Base-by-base conservation (phyloP, 2,797 vertebrate species). In the Notamacropus eugenii region DNA sequence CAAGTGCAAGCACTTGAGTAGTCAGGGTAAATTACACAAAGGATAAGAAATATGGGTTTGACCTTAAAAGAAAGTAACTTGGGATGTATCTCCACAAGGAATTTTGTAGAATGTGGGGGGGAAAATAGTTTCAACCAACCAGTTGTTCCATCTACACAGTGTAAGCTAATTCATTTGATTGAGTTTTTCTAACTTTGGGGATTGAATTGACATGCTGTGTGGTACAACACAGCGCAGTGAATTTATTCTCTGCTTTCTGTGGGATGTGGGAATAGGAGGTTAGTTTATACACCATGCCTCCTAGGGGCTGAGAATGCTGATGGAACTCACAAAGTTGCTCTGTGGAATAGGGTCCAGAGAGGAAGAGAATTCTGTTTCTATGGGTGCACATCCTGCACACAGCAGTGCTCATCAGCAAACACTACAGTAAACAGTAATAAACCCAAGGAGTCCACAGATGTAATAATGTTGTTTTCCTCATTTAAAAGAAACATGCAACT, bases 381-480 rank as follows among this genome's bases (percentile, higher is more conserved):
- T 87, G 74, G 40, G 40, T 87, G 74, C 74, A 87, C 74, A 87
- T 87, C 40, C 74, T 67, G 34, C 24, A 24, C 4, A 22, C 29
- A 90, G 34, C 9, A 6, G 40, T 19, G 11, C 40, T 55, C 59
- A 19, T 54, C 55, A 28, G 13, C 55, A 93, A 93, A 54, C 4
- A 28, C 4, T 0, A 0, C 87, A 91, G 95, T 28, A 62, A 94
- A 67, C 55, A 74, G 12, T 19, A 55, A 34, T 87, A 90, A 95
- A 90, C 74, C 74, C 34, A 90, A 93, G 67, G 24, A 55, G 50
- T 95, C 4, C 0, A 19, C 10, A 19, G 40, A 94, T 27, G 14
- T 92, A 95, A 93, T 82, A 59, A 96, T 59, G 54, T 96, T 96
- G 91, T 87, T 8, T n/a, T 50, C 91, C 40, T 93, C 93, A 62